phyloP scores from a whole-genome alignment of 53 echinoderm and acorn worm species.

The Henricia sp. region DNA sequence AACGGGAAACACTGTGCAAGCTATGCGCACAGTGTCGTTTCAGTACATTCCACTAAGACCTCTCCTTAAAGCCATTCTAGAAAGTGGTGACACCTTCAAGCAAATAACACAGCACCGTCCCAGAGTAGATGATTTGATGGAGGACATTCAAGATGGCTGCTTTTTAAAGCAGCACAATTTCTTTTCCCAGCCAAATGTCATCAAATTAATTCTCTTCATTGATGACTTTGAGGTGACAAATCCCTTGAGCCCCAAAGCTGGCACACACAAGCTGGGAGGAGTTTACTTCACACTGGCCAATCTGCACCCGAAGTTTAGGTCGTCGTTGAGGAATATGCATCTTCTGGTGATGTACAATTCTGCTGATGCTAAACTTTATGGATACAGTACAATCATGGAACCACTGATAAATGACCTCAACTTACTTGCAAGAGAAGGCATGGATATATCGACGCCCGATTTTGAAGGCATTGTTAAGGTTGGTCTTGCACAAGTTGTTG shows the following conservation, averaged over 20 bases:
- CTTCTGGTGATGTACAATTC: constrained; percentile 60
- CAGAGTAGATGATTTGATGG: constrained; percentile 34
- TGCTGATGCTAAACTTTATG: constrained; percentile 60
- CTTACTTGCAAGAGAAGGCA: constrained; percentile 4
- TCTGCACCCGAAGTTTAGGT: constrained; percentile 68
- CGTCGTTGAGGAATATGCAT: constrained; percentile 53
- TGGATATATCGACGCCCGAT: background rate
- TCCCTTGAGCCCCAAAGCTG: constrained; percentile 65
- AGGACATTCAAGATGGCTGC: constrained; percentile 18
- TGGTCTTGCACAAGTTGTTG: constrained; percentile 22
- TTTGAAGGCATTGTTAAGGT: background rate
- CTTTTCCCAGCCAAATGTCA: background rate
- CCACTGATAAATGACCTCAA: constrained; percentile 48
- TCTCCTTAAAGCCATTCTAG: constrained; percentile 49
- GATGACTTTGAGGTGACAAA: constrained; percentile 71
- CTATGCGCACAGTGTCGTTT: constrained; percentile 41
- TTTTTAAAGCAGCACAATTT: background rate
- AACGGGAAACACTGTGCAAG: constrained; percentile 54
- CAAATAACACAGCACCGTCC: constrained; percentile 22
- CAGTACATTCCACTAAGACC: constrained; percentile 61
- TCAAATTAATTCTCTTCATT: background rate
- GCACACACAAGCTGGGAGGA: constrained; percentile 60
- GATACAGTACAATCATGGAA: constrained; percentile 25
- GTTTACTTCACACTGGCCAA: constrained; percentile 69
- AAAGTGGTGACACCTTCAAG: constrained; percentile 54